Conservation (phyloP, 2,797 vertebrate genomes). For the Chromis chromis region DNA sequence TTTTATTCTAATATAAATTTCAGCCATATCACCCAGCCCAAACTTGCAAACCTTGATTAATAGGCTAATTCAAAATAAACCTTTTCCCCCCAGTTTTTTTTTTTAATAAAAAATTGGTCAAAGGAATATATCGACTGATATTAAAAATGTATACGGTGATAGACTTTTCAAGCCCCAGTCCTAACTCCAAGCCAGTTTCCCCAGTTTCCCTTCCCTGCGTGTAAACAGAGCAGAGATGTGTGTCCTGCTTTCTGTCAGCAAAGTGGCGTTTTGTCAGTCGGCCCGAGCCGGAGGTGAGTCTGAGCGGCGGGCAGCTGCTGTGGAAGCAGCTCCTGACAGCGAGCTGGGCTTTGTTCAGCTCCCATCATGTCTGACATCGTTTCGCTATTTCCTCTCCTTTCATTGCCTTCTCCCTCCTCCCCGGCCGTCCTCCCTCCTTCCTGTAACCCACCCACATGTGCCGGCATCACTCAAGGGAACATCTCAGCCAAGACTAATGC, state of each 20-base stretch:
- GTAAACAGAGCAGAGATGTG: slow-evolving; percentile 17
- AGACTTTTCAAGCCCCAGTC: too few relatives aligned
- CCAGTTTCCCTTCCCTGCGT: neutral
- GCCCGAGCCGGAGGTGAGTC: slow-evolving; percentile 52
- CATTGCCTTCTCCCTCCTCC: slow-evolving; percentile 30
- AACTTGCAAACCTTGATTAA: too few relatives aligned
- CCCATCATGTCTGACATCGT: slow-evolving; percentile 66
- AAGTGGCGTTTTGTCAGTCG: slow-evolving; percentile 39
- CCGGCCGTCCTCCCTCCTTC: slow-evolving; percentile 5
- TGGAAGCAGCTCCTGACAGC: slow-evolving; percentile 42
- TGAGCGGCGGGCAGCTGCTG: slow-evolving; percentile 39
- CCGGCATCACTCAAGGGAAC: slow-evolving; percentile 70
- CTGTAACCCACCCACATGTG: slow-evolving; percentile 61
- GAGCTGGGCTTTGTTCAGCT: slow-evolving; percentile 65
- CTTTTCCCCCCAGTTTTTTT: too few relatives aligned
- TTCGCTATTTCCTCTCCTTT: slow-evolving; percentile 69
- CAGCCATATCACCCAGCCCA: too few relatives aligned
- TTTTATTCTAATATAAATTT: too few relatives aligned
- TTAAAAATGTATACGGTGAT: too few relatives aligned
- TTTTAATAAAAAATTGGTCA: too few relatives aligned
- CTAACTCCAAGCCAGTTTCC: neutral
- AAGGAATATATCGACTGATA: too few relatives aligned
- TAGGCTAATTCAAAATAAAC: too few relatives aligned
- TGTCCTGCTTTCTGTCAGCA: slow-evolving; percentile 35
- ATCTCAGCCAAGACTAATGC: slow-evolving; percentile 74